Conservation (phyloP, 2,113 vertebrate species). For the Ploceus nigricollis region DNA sequence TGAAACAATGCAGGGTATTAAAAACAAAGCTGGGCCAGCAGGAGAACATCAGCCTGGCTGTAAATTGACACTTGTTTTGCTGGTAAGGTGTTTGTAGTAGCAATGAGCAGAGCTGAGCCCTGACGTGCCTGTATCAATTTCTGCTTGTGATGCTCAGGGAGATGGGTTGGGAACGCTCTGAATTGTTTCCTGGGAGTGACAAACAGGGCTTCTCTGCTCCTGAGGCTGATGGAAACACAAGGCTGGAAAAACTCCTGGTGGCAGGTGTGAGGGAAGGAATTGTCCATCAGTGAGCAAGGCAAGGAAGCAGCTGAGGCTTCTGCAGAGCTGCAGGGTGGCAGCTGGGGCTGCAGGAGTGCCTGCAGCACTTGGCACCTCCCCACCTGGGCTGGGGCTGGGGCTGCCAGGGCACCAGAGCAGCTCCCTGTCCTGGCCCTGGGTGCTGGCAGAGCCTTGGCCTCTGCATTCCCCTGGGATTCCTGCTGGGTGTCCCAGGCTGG, state of each 20-base stretch:
- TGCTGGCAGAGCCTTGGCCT: not conserved
- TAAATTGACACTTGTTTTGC: not conserved
- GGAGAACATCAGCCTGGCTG: not conserved
- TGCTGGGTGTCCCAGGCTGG: rapidly evolving
- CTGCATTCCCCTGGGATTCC: not conserved
- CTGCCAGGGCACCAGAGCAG: not conserved
- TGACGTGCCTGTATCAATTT: not conserved
- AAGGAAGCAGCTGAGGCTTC: not conserved
- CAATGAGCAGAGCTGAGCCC: not conserved
- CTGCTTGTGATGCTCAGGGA: not conserved
- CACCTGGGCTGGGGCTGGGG: not conserved
- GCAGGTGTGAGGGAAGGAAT: not conserved
- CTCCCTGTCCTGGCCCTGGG: not conserved
- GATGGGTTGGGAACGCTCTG: not conserved
- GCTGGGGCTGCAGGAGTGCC: not conserved
- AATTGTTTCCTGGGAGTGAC: not conserved
- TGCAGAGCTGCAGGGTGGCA: not conserved
- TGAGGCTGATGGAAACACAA: not conserved
- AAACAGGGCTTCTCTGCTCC: not conserved
- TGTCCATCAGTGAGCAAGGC: not conserved
- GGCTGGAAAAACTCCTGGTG: not conserved
- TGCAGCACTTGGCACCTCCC: not conserved
- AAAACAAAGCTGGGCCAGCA: not conserved
- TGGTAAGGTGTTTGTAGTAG: not conserved
- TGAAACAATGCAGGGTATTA: not conserved